These are phyloP conservation scores for Pyrrhia umbra DNA, from an alignment of 2,888 invertebrate species.

Conservation along the genomic window DNA sequence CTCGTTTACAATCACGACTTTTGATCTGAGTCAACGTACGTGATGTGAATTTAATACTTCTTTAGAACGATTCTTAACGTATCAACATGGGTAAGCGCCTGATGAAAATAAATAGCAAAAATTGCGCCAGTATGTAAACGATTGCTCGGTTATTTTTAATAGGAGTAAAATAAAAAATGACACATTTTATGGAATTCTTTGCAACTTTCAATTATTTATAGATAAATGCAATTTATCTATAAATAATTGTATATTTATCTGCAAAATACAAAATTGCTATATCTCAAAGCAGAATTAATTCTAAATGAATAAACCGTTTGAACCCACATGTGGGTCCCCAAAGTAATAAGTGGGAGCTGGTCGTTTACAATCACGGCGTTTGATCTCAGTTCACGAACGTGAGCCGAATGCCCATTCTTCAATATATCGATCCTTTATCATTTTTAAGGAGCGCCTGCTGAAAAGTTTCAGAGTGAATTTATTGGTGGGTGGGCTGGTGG, in stretches of 20 bases:
- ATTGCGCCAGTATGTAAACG: conserved; percentile 9
- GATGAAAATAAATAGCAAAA: conserved; percentile 40
- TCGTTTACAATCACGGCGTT: conserved; percentile 70
- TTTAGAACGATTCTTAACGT: conserved; percentile 28
- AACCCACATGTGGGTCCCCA: conserved; percentile 46
- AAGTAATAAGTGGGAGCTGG: conserved; percentile 63
- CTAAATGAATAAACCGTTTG: conserved; percentile 50
- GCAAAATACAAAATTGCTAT: conserved; percentile 1
- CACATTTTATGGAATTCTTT: too few relatives aligned
- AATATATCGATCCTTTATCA: conserved; percentile 46
- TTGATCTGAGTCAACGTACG: conserved; percentile 65
- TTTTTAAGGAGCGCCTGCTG: conserved; percentile 44
- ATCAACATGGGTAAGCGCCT: conserved; percentile 32
- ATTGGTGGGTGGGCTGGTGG: conserved; percentile 18
- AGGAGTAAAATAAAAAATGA: background rate
- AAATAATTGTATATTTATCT: too few relatives aligned
- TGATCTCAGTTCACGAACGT: conserved; percentile 69
- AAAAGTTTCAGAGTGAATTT: conserved; percentile 45
- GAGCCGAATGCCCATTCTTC: conserved; percentile 58
- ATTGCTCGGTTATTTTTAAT: conserved; percentile 18
- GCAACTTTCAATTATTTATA: background rate
- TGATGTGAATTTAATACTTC: conserved; percentile 58
- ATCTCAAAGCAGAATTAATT: conserved; percentile 46
- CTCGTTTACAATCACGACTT: conserved; percentile 68
- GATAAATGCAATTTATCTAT: background rate